Conservation (phyloP, 2,113 vertebrate genomes). For the Rallus limicola region DNA sequence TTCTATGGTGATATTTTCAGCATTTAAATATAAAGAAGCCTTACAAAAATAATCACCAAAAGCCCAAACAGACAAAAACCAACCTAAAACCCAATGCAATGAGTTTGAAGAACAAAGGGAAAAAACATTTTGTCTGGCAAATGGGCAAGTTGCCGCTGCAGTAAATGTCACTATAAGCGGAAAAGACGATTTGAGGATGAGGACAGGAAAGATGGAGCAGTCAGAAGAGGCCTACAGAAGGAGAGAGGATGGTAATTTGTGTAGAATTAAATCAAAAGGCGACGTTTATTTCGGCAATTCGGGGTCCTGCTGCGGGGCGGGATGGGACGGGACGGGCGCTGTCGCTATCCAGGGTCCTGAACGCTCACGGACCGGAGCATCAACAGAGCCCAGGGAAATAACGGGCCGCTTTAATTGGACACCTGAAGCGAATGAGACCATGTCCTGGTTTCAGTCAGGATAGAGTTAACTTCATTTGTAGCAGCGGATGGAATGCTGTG, state of each 20-base stretch:
- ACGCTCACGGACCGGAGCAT: fast-evolving
- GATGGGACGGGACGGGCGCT: no score
- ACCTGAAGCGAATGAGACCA: not conserved
- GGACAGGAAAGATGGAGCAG: not conserved
- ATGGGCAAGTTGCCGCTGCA: not conserved
- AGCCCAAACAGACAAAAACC: no score
- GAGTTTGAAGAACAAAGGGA: not conserved
- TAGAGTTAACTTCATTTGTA: no score
- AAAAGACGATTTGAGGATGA: not conserved
- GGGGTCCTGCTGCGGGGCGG: not conserved
- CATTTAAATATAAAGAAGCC: not conserved
- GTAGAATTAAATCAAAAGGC: fast-evolving
- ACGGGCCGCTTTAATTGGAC: fast-evolving
- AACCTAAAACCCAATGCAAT: no score
- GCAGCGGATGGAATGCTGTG: no score
- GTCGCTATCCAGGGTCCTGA: slow-evolving; percentile 66
- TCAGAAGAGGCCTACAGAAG: fast-evolving
- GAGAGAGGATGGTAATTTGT: fast-evolving
- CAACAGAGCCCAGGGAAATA: no score
- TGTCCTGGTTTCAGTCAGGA: no score
- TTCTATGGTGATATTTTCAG: not conserved
- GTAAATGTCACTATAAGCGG: not conserved
- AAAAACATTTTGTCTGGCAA: not conserved
- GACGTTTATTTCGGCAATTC: fast-evolving
- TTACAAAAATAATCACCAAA: not conserved